Evolutionary conservation across 2,113 vertebrate species (phyloP).

Genomic region (Callospermophilus lateralis): DNA sequence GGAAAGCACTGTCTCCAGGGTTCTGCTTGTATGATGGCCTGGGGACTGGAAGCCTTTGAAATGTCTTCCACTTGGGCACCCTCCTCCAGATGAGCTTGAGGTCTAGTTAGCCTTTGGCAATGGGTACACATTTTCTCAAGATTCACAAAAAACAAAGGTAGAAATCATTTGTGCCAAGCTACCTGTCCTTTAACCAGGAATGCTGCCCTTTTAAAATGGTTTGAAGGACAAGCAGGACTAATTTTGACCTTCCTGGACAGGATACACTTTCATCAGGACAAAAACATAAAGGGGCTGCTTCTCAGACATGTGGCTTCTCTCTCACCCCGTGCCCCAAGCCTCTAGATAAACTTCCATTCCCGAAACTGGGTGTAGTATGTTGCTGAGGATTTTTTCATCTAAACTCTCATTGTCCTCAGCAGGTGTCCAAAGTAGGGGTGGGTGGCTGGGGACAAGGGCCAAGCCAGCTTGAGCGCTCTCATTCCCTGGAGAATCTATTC

Average conservation of each 20-base stretch:
- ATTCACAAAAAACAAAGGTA: neutral
- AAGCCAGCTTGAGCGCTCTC: neutral
- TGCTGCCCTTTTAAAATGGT: neutral
- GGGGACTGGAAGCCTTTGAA: neutral
- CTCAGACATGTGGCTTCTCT: neutral
- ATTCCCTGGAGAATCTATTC: conserved; percentile 28
- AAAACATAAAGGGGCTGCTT: neutral
- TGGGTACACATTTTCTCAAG: conserved; percentile 52
- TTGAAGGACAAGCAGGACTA: conserved; percentile 39
- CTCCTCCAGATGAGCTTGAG: neutral
- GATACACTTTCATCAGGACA: neutral
- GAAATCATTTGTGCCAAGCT: conserved; percentile 41
- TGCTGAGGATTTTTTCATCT: neutral
- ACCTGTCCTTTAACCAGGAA: conserved; percentile 43
- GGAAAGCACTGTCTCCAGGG: neutral
- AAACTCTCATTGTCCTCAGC: neutral
- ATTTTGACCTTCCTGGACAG: neutral
- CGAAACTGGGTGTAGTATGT: neutral
- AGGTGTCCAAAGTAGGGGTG: no score
- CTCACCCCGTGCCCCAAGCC: neutral
- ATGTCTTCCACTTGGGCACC: neutral
- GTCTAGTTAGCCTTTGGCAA: conserved; percentile 63
- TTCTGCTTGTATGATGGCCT: neutral
- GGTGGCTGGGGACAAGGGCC: rapidly evolving
- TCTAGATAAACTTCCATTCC: neutral